Evolutionary conservation across 1,140 invertebrate genomes (phyloP), one percentile per base, ranked within the genome.

Genomic region (Goniozus legneri): DNA sequence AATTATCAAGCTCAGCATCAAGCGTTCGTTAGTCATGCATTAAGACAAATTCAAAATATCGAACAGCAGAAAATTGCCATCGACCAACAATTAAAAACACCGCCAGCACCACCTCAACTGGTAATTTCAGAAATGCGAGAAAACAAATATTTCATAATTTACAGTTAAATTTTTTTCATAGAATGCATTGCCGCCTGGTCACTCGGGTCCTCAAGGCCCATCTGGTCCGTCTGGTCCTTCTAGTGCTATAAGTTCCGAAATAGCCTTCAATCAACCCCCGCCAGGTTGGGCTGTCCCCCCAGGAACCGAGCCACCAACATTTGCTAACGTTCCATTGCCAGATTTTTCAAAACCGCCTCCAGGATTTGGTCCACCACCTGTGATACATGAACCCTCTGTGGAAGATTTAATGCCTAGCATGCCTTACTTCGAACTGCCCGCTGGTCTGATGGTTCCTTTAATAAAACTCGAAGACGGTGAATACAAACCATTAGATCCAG

Each of bases 361-460:
- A 15, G 88, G 89, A 15, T 90, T 91, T 68, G 79, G 81, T 2
- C 72, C 75, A 6, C 77, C 80, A 2, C 77, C 79, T 40, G 61
- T 72, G 31, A 58, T 75, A 8, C 71, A 75, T 19, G 69, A 77
- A 38, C 71, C 71, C 7, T 66, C 69, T 8, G 66, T 80, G 40
- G 87, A 91, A 56, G 88, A 91, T 54, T 73, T 92, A 39, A 84
- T 94, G 73, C 94, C 94, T 10, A 88, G 88, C 42, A 86, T 94
- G 52, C 94, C 95, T 37, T 98, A 98, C 69, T 98, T 89, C 71
- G 95, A 98, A 67, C 77, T 98, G 41, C 96, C 96, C 12, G 95
- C 95, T 52, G 95, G 93, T 40, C 76, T 98, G 1, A 97, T 97
- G 86, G 92, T 94, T 22, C 91, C 93, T 8, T 76, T 97, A 7